These are phyloP conservation scores for Andrena dorsata DNA, from an alignment of 2,888 invertebrate genomes.

Conservation along the genomic window DNA sequence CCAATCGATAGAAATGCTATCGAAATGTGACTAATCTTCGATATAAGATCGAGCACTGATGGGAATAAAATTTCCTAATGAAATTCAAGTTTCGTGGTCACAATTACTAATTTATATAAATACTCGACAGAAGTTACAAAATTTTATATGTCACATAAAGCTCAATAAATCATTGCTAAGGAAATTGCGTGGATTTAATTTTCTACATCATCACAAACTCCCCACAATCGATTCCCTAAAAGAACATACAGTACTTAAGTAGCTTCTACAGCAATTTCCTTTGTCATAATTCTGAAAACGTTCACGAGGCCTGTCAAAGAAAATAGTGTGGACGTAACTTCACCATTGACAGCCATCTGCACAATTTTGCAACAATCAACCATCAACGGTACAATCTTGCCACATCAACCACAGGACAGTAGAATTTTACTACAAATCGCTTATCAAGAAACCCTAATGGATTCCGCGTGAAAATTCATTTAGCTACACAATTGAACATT, in stretches of 20 bases:
- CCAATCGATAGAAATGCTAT: too few species aligned
- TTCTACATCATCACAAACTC: background rate
- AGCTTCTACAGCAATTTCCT: background rate
- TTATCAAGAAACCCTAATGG: background rate
- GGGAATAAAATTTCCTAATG: too few species aligned
- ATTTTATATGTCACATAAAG: too few species aligned
- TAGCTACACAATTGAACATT: conserved; percentile 4
- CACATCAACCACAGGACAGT: background rate
- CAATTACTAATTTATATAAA: too few species aligned
- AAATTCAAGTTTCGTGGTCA: too few species aligned
- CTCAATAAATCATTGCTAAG: too few species aligned
- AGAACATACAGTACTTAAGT: background rate
- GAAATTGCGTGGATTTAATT: background rate
- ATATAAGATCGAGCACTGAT: too few species aligned
- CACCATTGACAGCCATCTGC: background rate
- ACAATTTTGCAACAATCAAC: conserved; percentile 4
- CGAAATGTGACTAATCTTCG: too few species aligned
- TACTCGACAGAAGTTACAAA: too few species aligned
- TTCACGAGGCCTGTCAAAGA: background rate
- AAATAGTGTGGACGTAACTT: background rate
- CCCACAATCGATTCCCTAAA: background rate
- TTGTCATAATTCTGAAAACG: background rate
- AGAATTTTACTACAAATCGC: background rate
- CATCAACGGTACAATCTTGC: background rate
- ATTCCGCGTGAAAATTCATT: conserved; percentile 1